Evolutionary conservation across 2,888 invertebrate genomes (phyloP).

Genomic region (Folsomia manolachei): DNA sequence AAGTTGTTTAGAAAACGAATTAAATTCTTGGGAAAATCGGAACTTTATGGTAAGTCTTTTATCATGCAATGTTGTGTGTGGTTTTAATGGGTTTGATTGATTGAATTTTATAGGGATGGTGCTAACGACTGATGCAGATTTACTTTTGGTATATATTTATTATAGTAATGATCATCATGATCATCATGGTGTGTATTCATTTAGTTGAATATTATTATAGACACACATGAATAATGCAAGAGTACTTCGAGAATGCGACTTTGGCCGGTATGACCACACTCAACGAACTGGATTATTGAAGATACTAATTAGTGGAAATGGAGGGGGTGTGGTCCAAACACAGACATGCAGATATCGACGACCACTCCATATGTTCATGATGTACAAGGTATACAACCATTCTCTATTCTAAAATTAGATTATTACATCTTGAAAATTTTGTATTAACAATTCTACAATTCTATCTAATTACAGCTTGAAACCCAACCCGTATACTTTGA

Average conservation of each 20-base stretch:
- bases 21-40: conserved; percentile 66
- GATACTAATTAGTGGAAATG: not conserved
- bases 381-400: conserved; percentile 66
- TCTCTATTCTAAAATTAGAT: too few relatives aligned
- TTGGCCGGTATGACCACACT: conserved; percentile 80
- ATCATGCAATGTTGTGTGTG: too few relatives aligned
- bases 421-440: not conserved
- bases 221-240: conserved; percentile 92
- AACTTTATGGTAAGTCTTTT: conserved; percentile 71
- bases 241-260: conserved; percentile 81
- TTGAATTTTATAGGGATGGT: conserved; percentile 66
- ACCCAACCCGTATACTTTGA: conserved; percentile 72
- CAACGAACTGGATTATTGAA: conserved; percentile 61
- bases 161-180: too few relatives aligned
- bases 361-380: conserved; percentile 72
- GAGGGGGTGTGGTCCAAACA: conserved; percentile 18
- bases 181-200: too few relatives aligned
- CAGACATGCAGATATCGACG: conserved; percentile 71
- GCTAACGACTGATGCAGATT: conserved; percentile 81
- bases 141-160: too few relatives aligned
- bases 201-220: too few relatives aligned
- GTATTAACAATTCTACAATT: not conserved
- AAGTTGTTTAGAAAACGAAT: conserved; percentile 67
- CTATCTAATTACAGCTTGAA: conserved; percentile 25
- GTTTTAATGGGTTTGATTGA: conserved; percentile 13